phyloP scores from a whole-genome alignment of 1,140 invertebrate genomes.

The Drosophila bocki region DNA sequence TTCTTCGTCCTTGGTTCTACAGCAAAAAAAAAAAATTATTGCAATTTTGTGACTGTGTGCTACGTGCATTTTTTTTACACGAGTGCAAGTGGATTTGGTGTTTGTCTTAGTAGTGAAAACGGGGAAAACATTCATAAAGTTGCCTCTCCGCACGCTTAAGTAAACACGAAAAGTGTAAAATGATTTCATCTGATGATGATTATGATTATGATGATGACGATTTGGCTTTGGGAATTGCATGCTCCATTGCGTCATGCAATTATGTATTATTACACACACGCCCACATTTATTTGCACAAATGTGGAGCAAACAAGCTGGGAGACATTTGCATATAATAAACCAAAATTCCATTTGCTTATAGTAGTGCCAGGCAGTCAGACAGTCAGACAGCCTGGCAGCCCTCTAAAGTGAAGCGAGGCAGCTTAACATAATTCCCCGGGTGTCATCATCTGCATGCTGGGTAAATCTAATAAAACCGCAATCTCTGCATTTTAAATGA shows the following conservation, averaged over 20 bases:
- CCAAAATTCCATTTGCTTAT: slow-evolving; percentile 33
- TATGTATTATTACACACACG: slow-evolving; percentile 36
- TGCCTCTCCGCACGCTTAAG: slow-evolving; percentile 69
- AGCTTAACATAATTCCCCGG: slow-evolving; percentile 20
- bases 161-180: slow-evolving; percentile 81
- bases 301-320: slow-evolving; percentile 44
- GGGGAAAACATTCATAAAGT: slow-evolving; percentile 65
- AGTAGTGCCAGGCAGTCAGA: not conserved
- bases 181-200: slow-evolving; percentile 74
- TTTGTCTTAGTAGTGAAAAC: slow-evolving; percentile 65
- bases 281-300: slow-evolving; percentile 28
- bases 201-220: slow-evolving; percentile 68
- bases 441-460: slow-evolving; percentile 19
- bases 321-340: slow-evolving; percentile 48
- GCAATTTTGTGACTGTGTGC: slow-evolving; percentile 76
- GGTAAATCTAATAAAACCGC: slow-evolving; percentile 19
- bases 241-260: slow-evolving; percentile 57
- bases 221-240: slow-evolving; percentile 57
- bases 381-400: not conserved
- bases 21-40: slow-evolving; percentile 64
- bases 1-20: slow-evolving; percentile 20
- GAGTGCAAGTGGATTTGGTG: slow-evolving; percentile 51
- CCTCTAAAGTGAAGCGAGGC: slow-evolving; percentile 9
- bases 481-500: slow-evolving; percentile 20
- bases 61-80: slow-evolving; percentile 64